Base-by-base conservation (phyloP, 2,113 vertebrate species). In the Craseonycteris thonglongyai region DNA sequence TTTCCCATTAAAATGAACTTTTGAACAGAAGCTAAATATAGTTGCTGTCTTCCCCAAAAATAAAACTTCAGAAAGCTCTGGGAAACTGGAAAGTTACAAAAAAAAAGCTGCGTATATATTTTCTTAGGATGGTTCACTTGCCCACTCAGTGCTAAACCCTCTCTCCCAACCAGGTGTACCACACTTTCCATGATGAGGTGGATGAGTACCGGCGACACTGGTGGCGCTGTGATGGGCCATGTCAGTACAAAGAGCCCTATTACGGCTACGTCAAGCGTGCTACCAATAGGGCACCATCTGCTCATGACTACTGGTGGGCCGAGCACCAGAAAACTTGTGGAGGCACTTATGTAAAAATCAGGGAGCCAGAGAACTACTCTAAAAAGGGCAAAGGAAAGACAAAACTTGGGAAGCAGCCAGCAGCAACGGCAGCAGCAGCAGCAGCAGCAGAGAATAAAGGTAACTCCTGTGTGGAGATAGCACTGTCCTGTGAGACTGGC, bases 171-270 rank as follows among this genome's bases (percentile, higher is more conserved):
- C 97, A 99, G 99, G 90, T 99, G 72, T 99, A 98, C 97, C 99
- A 99, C 81, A 96, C 93, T 42, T 99, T 99, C 96, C 97, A 99
- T 0, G 98, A 99, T 4, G 99, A 99, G 97, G 98, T 99, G 0
- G 98, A 99, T 10, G 97, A 98, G 42, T 99, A 99, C 96, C 99
- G 99, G 35, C 99, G 99, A 94, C 99, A 99, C 97, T 99, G 99
- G 99, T 99, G 99, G 99, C 98, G 98, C 1, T 99, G 99, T 94
- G 81, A 98, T 0, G 99, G 99, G 5, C 99, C 99, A 0, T 99
- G 99, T 93, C 99, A 97, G 81, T 96, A 75, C 24, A 98, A 97
- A 33, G 98, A 90, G 2, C 99, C 99, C 0, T 99, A 98, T 79
- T 99, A 99, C 0, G 99, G 99, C 3, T 99, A 98, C 0, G 99